Evolutionary conservation across 2,888 invertebrate species (phyloP), one percentile per base, ranked within the genome.

Genomic region (Phengaris arion): DNA sequence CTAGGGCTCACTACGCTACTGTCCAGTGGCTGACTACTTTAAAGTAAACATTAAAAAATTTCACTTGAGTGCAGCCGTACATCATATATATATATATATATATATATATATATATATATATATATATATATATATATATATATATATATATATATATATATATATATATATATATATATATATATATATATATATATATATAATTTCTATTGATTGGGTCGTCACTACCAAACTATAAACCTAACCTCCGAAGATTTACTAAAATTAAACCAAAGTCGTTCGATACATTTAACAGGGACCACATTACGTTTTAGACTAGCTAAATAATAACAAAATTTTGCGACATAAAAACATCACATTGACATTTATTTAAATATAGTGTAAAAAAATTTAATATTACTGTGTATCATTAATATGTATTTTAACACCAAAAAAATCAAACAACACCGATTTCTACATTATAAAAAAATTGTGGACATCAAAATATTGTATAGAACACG

Each of bases 381-480:
- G 54, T 72, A 72, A 22, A 54, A 54, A 35, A 54, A 22, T 72
- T 72, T 54, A 72, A 54, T 72, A 52, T 54, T 72, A 72, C 72
- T 22, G 52, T 54, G 35, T 52, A n/a, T 70, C 46, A 15, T 74
- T 74, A 59, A 48, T 64, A 35, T 72, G 22, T 52, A 22, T 7
- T 7, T 48, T 48, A 72, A 72, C 72, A 72, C 54, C 72, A 72
- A 72, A 48, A 70, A 74, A 74, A 64, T 74, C 51, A 64, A 74
- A 64, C 51, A 64, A 59, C 74, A 64, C 64, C 13, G 74, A 74
- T 13, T 57, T 64, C 64, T 59, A 48, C 64, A 54, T 70, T 51
- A 54, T 35, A 72, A 72, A 72, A 54, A 72, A 75, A 75, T 22
- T 70, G 57, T 75, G 75, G 75, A 75, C 75, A 75, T 57, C 75